phyloP scores from a whole-genome alignment of 2,113 vertebrate species.

The Todiramphus chloris region DNA sequence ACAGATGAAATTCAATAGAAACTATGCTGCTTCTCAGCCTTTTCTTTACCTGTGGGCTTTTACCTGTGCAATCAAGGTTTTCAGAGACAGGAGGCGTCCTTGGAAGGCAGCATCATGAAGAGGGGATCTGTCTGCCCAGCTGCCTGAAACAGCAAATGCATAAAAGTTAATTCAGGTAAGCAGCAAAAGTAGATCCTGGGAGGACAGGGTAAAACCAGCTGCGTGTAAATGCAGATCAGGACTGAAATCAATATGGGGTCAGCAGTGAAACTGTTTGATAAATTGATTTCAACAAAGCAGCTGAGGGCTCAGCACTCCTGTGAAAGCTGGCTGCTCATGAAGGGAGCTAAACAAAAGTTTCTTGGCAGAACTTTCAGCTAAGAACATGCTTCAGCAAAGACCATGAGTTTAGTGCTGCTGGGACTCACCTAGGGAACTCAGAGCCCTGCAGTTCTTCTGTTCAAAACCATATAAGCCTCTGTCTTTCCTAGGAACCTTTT shows the following conservation, averaged over 20 bases:
- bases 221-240: neutral
- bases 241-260: neutral
- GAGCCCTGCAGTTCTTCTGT: neutral
- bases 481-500: neutral
- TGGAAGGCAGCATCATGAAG: conserved; percentile 92
- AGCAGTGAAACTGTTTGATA: neutral
- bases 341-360: neutral
- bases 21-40: neutral
- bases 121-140: conserved; percentile 88
- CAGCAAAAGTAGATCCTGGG: neutral
- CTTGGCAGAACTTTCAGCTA: neutral
- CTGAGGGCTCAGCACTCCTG: neutral
- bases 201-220: neutral
- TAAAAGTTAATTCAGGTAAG: neutral
- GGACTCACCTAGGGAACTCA: neutral
- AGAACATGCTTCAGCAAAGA: neutral
- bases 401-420: neutral
- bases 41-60: conserved; percentile 24
- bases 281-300: neutral
- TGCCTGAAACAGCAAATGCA: conserved; percentile 74
- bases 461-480: neutral
- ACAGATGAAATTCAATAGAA: neutral
- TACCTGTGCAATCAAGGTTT: conserved; percentile 87
- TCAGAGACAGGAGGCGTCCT: conserved; percentile 86
- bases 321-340: neutral